phyloP scores from a whole-genome alignment of 1,140 invertebrate species.

The Linepithema humile region DNA sequence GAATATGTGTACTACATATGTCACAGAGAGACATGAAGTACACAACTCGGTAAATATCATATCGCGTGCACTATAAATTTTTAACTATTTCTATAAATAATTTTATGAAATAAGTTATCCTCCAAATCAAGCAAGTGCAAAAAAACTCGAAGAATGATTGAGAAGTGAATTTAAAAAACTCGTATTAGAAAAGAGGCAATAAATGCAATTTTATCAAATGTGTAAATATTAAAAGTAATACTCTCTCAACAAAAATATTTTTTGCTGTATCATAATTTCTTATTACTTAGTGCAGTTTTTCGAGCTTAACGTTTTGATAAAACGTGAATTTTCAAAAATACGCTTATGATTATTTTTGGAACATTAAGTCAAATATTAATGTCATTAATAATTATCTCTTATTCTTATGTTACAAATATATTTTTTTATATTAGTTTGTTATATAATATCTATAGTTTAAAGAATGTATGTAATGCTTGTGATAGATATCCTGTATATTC shows the following conservation, averaged over 20 bases:
- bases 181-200: neutral
- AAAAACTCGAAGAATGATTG: neutral
- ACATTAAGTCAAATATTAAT: neutral
- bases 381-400: neutral
- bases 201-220: neutral
- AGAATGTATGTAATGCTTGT: neutral
- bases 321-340: neutral
- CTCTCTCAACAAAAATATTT: neutral
- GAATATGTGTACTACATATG: neutral
- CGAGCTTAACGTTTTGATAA: neutral
- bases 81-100: neutral
- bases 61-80: neutral
- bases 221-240: slow-evolving; percentile 10
- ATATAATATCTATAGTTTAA: neutral
- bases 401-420: neutral
- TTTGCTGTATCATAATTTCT: neutral
- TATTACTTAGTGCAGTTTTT: neutral
- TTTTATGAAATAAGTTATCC: neutral
- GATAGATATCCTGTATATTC: neutral
- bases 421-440: slow-evolving; percentile 11
- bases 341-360: neutral
- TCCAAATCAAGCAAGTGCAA: neutral
- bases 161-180: neutral
- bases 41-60: neutral
- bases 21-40: neutral